These are phyloP conservation scores for Lasioglossum pauxillum DNA, from an alignment of 2,888 invertebrate species.

Conservation along the genomic window DNA sequence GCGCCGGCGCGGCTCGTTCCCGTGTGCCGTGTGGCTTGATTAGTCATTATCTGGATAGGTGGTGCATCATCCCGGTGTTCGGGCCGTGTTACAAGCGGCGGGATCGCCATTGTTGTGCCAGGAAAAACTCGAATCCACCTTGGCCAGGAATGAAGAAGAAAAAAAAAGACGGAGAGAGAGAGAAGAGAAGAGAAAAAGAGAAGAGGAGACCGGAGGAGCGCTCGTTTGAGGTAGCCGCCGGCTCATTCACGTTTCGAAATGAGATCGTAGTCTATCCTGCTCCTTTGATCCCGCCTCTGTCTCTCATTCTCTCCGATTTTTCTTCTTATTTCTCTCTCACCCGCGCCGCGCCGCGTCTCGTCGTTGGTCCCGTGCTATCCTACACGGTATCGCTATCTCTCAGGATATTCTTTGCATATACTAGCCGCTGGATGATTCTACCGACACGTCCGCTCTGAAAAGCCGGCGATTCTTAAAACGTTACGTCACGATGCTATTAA, in stretches of 20 bases:
- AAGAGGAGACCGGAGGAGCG: conserved; percentile 66
- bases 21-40: conserved; percentile 70
- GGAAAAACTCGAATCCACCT: conserved; percentile 76
- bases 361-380: neutral
- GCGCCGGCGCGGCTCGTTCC: conserved; percentile 54
- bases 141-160: conserved; percentile 56
- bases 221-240: conserved; percentile 84
- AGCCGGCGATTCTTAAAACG: neutral
- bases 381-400: conserved; percentile 21
- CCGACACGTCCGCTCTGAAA: neutral
- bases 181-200: conserved; percentile 40
- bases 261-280: conserved; percentile 77
- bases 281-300: conserved; percentile 45
- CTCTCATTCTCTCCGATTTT: conserved; percentile 22
- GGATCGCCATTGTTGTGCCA: conserved; percentile 72
- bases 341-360: neutral
- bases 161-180: conserved; percentile 55
- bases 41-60: conserved; percentile 77
- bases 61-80: conserved; percentile 74
- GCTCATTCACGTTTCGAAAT: conserved; percentile 83
- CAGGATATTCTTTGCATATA: conserved; percentile 11
- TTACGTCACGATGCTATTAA: conserved; percentile 34
- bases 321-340: conserved; percentile 7
- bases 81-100: conserved; percentile 74
- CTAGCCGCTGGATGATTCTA: neutral